Percentiles rank a stretch among this genome's conserved stretches.
These are phyloP conservation scores for Ptilorrhoa leucosticta DNA, from an alignment of 2,113 vertebrate genomes.

Conservation along the genomic window DNA sequence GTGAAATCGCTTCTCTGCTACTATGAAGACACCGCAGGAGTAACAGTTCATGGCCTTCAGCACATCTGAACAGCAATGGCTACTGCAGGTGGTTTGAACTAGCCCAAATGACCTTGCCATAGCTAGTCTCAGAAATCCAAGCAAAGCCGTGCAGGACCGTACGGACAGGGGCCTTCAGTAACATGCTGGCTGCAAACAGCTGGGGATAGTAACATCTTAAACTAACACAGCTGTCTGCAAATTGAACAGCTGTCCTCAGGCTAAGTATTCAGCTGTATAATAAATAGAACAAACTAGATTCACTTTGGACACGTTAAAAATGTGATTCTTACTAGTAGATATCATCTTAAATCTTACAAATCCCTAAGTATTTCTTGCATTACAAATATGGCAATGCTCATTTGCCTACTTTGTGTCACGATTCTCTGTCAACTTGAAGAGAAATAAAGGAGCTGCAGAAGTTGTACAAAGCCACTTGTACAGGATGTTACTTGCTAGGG, in stretches of 20 bases:
- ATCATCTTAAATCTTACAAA: neutral
- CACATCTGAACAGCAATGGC: neutral
- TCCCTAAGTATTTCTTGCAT: neutral
- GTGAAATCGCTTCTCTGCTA: neutral
- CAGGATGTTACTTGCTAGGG: neutral
- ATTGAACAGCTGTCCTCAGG: constrained; percentile 24
- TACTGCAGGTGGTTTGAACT: neutral
- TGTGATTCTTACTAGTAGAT: neutral
- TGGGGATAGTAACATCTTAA: constrained; percentile 30
- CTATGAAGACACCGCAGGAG: neutral
- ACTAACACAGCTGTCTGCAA: constrained; percentile 33
- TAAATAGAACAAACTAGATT: neutral
- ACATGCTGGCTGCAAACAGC: neutral
- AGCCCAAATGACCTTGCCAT: neutral
- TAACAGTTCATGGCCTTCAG: neutral
- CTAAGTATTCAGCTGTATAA: neutral
- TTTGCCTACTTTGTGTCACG: neutral
- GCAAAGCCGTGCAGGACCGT: neutral
- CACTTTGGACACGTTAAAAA: neutral
- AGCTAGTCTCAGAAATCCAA: neutral
- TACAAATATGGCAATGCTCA: neutral
- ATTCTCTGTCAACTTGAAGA: neutral
- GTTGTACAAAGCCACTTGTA: neutral
- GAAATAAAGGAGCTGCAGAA: neutral
- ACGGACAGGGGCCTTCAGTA: neutral